Evolutionary conservation across 2,888 invertebrate species (phyloP).

Genomic region (Tolmerus cingulatus): DNA sequence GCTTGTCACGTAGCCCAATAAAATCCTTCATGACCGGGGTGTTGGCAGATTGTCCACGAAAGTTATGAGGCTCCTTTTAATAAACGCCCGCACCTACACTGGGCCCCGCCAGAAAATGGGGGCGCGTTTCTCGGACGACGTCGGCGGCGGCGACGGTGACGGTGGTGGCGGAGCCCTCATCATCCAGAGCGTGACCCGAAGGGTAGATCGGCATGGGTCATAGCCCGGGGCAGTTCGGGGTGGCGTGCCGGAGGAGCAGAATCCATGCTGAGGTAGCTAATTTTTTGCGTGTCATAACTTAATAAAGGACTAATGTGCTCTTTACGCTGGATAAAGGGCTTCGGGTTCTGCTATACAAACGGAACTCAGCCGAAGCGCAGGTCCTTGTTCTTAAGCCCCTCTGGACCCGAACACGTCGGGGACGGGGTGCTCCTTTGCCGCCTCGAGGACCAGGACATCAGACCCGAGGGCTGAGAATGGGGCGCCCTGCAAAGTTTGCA

Average conservation of each 20-base stretch:
- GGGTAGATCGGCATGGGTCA: background rate
- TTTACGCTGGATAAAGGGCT: slow-evolving; percentile 16
- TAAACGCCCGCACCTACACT: slow-evolving; percentile 12
- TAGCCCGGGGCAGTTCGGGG: background rate
- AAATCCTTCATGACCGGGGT: slow-evolving; percentile 29
- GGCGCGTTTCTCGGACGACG: background rate
- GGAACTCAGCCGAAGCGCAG: background rate
- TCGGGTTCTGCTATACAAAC: slow-evolving; percentile 2
- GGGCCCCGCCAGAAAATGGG: background rate
- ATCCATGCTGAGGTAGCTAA: slow-evolving; percentile 48
- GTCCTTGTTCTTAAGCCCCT: background rate
- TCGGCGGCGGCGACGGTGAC: background rate
- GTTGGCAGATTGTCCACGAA: slow-evolving; percentile 28
- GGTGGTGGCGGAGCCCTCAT: background rate
- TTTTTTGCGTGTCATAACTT: slow-evolving; percentile 49
- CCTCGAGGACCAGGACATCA: background rate
- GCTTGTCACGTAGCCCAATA: slow-evolving; percentile 36
- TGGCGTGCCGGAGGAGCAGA: background rate
- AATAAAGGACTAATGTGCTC: slow-evolving; percentile 48
- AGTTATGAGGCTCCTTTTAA: slow-evolving; percentile 39
- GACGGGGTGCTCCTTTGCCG: background rate
- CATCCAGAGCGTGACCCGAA: background rate
- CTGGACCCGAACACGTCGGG: background rate
- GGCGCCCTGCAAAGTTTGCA: slow-evolving; percentile 1
- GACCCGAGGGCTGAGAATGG: background rate